A percentile compares a stretch with the other conserved stretches of the same genome.
phyloP scores from a whole-genome alignment of 2,113 vertebrate species.

The Centropus unirufus region DNA sequence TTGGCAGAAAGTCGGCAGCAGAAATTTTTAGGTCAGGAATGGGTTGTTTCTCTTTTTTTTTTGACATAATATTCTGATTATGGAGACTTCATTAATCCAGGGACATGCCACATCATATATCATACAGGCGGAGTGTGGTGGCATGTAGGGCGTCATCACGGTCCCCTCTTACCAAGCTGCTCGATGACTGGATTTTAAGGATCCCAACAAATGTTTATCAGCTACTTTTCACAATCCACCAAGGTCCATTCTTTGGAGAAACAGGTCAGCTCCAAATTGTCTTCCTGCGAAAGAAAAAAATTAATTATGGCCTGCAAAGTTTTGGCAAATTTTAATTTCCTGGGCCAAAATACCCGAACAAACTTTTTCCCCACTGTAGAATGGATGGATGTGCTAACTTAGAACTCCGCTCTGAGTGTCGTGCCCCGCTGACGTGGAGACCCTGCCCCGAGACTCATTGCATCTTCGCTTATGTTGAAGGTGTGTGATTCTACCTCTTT shows the following conservation, averaged over 20 bases:
- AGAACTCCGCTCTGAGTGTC: too few species aligned
- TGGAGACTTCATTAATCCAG: background rate
- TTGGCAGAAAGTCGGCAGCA: background rate
- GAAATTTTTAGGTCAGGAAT: background rate
- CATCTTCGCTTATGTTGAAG: too few species aligned
- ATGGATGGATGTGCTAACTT: too few species aligned
- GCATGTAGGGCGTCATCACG: accelerated
- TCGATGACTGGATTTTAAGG: background rate
- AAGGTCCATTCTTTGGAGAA: background rate
- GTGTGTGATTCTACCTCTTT: too few species aligned
- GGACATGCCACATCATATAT: background rate
- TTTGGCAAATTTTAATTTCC: background rate
- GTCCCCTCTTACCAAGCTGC: background rate
- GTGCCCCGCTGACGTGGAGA: too few species aligned
- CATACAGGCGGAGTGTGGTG: background rate
- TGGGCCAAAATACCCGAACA: background rate
- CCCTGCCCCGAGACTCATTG: too few species aligned
- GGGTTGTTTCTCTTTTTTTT: background rate
- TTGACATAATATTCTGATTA: background rate
- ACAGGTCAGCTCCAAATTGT: background rate
- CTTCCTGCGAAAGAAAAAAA: background rate
- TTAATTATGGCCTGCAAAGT: background rate
- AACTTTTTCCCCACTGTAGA: accelerated
- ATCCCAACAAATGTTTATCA: background rate
- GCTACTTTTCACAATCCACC: background rate